Percentiles rank a stretch among this genome's conserved stretches.
Evolutionary conservation across 2,888 invertebrate genomes (phyloP).

Genomic region (Willowsia nigromaculata): DNA sequence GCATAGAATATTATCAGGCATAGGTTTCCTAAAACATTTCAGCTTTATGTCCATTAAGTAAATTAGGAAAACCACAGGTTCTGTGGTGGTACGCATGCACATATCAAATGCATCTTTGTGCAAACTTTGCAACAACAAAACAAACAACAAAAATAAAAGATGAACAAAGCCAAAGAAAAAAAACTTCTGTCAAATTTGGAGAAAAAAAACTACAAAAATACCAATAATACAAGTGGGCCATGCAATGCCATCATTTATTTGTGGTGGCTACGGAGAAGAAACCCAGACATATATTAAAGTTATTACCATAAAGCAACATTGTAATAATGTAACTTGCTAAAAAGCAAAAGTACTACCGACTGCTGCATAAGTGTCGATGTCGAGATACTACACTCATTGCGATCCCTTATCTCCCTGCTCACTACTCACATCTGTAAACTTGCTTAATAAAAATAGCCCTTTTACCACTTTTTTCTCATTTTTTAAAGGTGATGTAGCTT

Average conservation of each 20-base stretch:
- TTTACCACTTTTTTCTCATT: slow-evolving; percentile 18
- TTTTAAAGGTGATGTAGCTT: background rate
- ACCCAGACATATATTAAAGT: slow-evolving; percentile 8
- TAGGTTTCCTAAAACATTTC: background rate
- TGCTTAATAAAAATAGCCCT: background rate
- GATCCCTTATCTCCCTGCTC: background rate
- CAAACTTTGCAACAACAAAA: background rate
- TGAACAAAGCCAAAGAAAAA: slow-evolving; percentile 12
- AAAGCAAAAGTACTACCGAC: background rate
- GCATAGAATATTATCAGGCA: background rate
- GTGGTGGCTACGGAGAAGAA: background rate
- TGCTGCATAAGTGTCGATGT: background rate
- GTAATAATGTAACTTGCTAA: background rate
- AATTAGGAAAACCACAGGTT: slow-evolving; percentile 52
- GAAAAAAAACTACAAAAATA: slow-evolving; percentile 16
- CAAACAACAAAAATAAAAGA: background rate
- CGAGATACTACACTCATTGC: background rate
- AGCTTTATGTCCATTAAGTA: background rate
- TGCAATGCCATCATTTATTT: slow-evolving; percentile 41
- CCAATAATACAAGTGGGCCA: slow-evolving; percentile 25
- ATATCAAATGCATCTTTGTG: background rate
- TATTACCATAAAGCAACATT: background rate
- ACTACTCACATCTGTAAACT: background rate
- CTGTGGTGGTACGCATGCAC: background rate
- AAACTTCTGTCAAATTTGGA: background rate